These are phyloP conservation scores for Turritopsis rubra DNA, from an alignment of 30 jellyfish, hydroid and myxozoan species.

Conservation along the genomic window DNA sequence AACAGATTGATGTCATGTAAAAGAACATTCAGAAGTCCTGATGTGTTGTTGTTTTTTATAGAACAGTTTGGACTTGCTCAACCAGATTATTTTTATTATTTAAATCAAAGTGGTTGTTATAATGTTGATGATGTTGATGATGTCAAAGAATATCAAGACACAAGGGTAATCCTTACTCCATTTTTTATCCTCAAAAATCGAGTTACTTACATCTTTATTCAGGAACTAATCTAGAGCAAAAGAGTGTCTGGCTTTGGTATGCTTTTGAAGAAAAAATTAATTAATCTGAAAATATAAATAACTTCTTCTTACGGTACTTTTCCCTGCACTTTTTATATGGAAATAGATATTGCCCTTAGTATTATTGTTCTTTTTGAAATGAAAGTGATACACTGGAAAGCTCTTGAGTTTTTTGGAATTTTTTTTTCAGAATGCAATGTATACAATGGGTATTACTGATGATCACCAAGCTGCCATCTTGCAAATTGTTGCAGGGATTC, in stretches of 20 bases:
- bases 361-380: no score
- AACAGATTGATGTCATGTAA: no score
- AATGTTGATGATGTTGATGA: constrained; percentile 86
- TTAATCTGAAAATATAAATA: no score
- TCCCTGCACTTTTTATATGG: no score
- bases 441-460: constrained; percentile 80
- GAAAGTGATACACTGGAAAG: no score
- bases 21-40: background rate
- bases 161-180: constrained; percentile 56
- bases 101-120: constrained; percentile 96
- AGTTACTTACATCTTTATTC: background rate
- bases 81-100: constrained; percentile 82
- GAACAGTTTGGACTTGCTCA: constrained; percentile 92
- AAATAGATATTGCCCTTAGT: no score
- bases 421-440: constrained; percentile 83
- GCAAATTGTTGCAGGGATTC: constrained; percentile 92
- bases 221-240: no score
- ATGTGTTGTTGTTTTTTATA: constrained; percentile 13
- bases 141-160: constrained; percentile 75
- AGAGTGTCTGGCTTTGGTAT: no score
- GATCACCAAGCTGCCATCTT: constrained; percentile 65
- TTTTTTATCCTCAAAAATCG: no score
- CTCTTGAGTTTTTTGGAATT: background rate
- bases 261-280: no score
- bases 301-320: no score